Evolutionary conservation across 2,888 invertebrate species (phyloP).

Genomic region (Masnerella sp.): DNA sequence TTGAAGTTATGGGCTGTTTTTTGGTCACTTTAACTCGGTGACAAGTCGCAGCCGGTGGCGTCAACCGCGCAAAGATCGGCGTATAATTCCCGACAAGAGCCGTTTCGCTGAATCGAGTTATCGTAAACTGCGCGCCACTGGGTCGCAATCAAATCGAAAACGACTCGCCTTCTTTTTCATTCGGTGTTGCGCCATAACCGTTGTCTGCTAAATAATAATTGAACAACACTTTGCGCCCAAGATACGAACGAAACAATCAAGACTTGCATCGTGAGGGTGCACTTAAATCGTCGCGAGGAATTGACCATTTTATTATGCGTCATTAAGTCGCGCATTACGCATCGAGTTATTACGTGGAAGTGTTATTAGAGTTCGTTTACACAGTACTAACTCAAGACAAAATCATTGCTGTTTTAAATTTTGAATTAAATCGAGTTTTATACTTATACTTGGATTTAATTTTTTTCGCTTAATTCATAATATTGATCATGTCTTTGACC

Average conservation of each 20-base stretch:
- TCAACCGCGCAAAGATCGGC: constrained; percentile 52
- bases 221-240: constrained; percentile 25
- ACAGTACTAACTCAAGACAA: constrained; percentile 13
- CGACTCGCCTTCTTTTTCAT: constrained; percentile 50
- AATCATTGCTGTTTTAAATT: too few species aligned
- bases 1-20: constrained; percentile 31
- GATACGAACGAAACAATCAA: constrained; percentile 28
- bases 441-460: too few species aligned
- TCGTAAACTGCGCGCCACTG: constrained; percentile 66
- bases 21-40: constrained; percentile 19
- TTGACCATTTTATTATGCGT: constrained; percentile 34
- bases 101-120: constrained; percentile 62
- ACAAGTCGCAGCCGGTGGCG: constrained; percentile 36
- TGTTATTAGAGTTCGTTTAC: not conserved
- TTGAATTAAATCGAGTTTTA: too few species aligned
- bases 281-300: constrained; percentile 26
- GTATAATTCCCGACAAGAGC: constrained; percentile 65
- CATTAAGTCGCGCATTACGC: constrained; percentile 30
- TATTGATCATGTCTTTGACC: too few species aligned
- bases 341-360: constrained; percentile 11
- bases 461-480: too few species aligned
- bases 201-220: constrained; percentile 39
- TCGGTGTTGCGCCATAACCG: constrained; percentile 31
- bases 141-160: constrained; percentile 68
- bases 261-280: not conserved